phyloP scores from a whole-genome alignment of 1,140 invertebrate genomes.

The Proales similis region DNA sequence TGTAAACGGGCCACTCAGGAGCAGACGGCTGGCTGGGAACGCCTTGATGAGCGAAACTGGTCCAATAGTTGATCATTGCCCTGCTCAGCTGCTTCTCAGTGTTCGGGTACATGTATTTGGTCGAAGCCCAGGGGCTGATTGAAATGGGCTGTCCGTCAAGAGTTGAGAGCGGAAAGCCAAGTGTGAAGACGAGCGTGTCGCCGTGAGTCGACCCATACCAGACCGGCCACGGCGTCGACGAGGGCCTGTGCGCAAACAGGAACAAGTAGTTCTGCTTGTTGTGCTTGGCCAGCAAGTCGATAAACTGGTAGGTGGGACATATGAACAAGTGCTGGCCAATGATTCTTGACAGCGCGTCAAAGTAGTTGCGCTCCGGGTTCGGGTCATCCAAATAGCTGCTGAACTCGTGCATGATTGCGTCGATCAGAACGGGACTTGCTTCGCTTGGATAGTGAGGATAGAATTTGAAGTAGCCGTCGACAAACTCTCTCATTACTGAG shows the following conservation, averaged over 20 bases:
- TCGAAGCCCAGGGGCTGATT: slow-evolving; percentile 16
- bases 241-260: slow-evolving; percentile 72
- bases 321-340: slow-evolving; percentile 86
- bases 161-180: slow-evolving; percentile 69
- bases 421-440: background rate
- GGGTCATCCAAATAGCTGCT: background rate
- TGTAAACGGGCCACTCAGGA: slow-evolving; percentile 15
- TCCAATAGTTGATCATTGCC: slow-evolving; percentile 24
- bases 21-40: background rate
- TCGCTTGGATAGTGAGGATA: slow-evolving; percentile 30
- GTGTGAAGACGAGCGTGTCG: slow-evolving; percentile 79
- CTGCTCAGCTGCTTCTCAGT: slow-evolving; percentile 27
- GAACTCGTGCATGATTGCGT: slow-evolving; percentile 58
- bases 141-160: background rate
- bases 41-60: slow-evolving; percentile 1
- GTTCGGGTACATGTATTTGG: background rate
- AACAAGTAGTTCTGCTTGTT: slow-evolving; percentile 77
- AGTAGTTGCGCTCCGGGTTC: slow-evolving; percentile 19
- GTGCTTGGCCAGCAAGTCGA: slow-evolving; percentile 75
- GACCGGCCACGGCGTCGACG: slow-evolving; percentile 11
- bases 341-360: background rate
- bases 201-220: slow-evolving; percentile 36
- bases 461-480: slow-evolving; percentile 77
- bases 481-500: slow-evolving; percentile 39
- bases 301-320: slow-evolving; percentile 86